Conservation (phyloP, 1,140 invertebrate genomes). For the Lanistes nyassanus region DNA sequence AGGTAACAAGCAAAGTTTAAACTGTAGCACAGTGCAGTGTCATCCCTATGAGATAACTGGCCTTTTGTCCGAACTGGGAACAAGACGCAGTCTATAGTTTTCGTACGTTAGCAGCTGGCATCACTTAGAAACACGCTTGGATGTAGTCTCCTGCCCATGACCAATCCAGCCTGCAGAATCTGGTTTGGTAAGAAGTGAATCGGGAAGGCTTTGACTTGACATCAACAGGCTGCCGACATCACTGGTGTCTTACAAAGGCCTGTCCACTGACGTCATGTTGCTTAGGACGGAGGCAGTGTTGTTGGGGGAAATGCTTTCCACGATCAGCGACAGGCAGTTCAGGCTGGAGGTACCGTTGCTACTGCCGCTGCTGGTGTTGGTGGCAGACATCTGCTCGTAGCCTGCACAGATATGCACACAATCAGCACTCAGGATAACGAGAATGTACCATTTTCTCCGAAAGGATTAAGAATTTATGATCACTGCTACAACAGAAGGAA, state of each 20-base stretch:
- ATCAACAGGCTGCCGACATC: not conserved
- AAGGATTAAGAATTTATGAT: too few relatives aligned
- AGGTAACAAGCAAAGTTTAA: too few relatives aligned
- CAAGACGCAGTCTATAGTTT: not conserved
- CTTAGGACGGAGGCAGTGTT: slow-evolving; percentile 47
- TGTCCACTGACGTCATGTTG: slow-evolving; percentile 48
- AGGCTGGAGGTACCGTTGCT: slow-evolving; percentile 63
- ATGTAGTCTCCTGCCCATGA: not conserved
- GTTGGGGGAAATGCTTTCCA: slow-evolving; percentile 68
- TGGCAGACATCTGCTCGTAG: slow-evolving; percentile 39
- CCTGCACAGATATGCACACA: slow-evolving; percentile 36
- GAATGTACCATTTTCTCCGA: too few relatives aligned
- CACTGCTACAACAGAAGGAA: slow-evolving; percentile 15
- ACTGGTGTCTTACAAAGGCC: slow-evolving; percentile 44
- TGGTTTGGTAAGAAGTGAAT: not conserved
- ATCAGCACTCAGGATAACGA: too few relatives aligned
- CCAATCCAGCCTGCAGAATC: not conserved
- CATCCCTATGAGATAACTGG: too few relatives aligned
- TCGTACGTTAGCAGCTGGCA: not conserved
- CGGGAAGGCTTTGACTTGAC: not conserved
- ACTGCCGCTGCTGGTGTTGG: not conserved
- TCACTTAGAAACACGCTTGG: not conserved
- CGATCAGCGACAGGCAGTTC: slow-evolving; percentile 70
- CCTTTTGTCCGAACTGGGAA: not conserved
- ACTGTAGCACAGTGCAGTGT: too few relatives aligned